A percentile compares a stretch with the other conserved stretches of the same genome.
Conservation (phyloP, 2,888 invertebrate species). For the Melipona bicolor region DNA sequence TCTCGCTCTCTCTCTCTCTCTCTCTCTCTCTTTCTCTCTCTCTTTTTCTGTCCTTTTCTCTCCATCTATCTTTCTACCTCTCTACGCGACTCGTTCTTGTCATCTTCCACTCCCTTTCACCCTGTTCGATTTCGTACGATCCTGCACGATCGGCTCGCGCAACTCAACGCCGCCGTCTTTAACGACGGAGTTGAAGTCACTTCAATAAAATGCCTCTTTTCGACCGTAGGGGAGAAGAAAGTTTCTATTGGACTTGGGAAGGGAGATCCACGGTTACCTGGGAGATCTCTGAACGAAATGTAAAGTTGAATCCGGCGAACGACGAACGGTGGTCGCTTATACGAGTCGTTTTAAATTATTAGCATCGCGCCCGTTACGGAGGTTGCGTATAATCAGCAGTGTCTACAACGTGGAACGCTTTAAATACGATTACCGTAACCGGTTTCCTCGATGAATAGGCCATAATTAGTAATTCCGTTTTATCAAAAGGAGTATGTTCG, state of each 20-base stretch:
- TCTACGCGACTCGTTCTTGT: slow-evolving; percentile 5
- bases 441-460: neutral
- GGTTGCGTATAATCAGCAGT: slow-evolving; percentile 7
- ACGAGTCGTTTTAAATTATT: slow-evolving; percentile 30
- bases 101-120: neutral
- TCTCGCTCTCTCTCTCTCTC: slow-evolving; percentile 20
- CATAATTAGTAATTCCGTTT: slow-evolving; percentile 12
- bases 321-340: neutral
- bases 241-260: slow-evolving; percentile 27
- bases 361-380: slow-evolving; percentile 31
- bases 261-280: neutral
- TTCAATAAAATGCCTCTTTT: slow-evolving; percentile 40
- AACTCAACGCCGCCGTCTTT: slow-evolving; percentile 24
- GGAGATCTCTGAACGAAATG: slow-evolving; percentile 2
- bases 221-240: slow-evolving; percentile 24
- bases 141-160: slow-evolving; percentile 39
- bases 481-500: neutral
- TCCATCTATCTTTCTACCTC: neutral
- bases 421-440: slow-evolving; percentile 30
- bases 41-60: neutral
- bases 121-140: slow-evolving; percentile 27
- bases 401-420: slow-evolving; percentile 13
- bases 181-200: slow-evolving; percentile 34
- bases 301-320: slow-evolving; percentile 5
- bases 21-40: neutral